A percentile compares a stretch with the other conserved stretches of the same genome.
Evolutionary conservation across 2,113 vertebrate species (phyloP).

Genomic region (Zosterops japonicus): DNA sequence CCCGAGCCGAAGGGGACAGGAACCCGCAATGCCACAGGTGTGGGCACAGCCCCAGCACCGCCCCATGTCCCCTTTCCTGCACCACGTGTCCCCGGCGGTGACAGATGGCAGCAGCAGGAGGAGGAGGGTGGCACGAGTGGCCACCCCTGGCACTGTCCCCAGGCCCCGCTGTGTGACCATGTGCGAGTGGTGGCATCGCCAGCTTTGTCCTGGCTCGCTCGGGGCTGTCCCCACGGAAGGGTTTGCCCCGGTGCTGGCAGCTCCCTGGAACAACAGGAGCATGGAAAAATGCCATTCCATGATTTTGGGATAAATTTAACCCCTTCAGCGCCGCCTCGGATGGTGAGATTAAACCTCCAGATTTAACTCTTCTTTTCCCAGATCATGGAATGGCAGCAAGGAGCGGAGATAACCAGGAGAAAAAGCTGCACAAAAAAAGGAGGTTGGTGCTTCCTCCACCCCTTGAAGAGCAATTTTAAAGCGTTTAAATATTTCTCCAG

Average conservation of each 20-base stretch:
- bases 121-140: not conserved
- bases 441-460: not conserved
- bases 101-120: conserved; percentile 15
- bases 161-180: accelerated
- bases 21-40: not conserved
- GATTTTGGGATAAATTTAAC: not conserved
- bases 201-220: accelerated
- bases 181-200: accelerated
- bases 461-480: not conserved
- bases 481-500: not conserved
- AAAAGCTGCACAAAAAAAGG: not conserved
- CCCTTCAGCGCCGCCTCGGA: not conserved
- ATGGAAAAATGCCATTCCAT: not conserved
- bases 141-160: not conserved
- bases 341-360: not conserved
- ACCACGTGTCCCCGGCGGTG: accelerated
- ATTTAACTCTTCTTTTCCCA: not conserved
- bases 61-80: not conserved
- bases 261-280: too few relatives aligned
- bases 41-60: not conserved
- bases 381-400: not conserved
- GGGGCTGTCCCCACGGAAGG: not conserved
- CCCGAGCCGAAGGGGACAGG: not conserved
- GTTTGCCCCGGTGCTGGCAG: not conserved
- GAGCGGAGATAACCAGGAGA: not conserved